Evolutionary conservation across 2,888 invertebrate genomes (phyloP).

Genomic region (Smittia aterrima): DNA sequence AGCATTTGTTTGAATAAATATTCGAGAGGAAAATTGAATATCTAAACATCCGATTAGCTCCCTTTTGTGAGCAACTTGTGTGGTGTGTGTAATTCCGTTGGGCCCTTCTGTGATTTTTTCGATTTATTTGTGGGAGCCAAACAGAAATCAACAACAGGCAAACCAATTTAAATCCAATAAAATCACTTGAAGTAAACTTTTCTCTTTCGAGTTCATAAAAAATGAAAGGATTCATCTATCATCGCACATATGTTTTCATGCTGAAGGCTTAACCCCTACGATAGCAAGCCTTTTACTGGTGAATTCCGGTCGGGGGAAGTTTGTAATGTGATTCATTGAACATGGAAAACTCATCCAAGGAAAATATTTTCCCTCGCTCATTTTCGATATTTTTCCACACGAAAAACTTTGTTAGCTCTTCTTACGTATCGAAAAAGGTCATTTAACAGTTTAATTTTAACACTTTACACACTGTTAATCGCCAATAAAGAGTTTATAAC

Average conservation of each 20-base stretch:
- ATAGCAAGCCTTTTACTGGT: conserved; percentile 18
- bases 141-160: conserved; percentile 40
- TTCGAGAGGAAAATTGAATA: conserved; percentile 37
- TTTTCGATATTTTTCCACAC: not conserved
- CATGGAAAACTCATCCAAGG: conserved; percentile 38
- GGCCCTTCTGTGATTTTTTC: not conserved
- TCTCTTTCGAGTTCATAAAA: conserved; percentile 33
- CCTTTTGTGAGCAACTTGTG: conserved; percentile 14
- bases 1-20: conserved; percentile 39
- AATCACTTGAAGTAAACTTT: conserved; percentile 39
- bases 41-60: conserved; percentile 42
- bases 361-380: not conserved
- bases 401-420: conserved; percentile 1
- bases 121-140: conserved; percentile 18
- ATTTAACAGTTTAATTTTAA: conserved; percentile 11
- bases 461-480: not conserved
- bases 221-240: conserved; percentile 37
- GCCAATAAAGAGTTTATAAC: not conserved
- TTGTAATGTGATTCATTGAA: conserved; percentile 30
- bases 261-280: conserved; percentile 34
- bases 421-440: not conserved
- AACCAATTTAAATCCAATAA: conserved; percentile 42
- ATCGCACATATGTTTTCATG: conserved; percentile 41
- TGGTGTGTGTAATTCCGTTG: not conserved
- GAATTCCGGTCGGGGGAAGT: not conserved